Conservation (phyloP, 2,888 invertebrate species). For the Drosophila suboccidentalis region DNA sequence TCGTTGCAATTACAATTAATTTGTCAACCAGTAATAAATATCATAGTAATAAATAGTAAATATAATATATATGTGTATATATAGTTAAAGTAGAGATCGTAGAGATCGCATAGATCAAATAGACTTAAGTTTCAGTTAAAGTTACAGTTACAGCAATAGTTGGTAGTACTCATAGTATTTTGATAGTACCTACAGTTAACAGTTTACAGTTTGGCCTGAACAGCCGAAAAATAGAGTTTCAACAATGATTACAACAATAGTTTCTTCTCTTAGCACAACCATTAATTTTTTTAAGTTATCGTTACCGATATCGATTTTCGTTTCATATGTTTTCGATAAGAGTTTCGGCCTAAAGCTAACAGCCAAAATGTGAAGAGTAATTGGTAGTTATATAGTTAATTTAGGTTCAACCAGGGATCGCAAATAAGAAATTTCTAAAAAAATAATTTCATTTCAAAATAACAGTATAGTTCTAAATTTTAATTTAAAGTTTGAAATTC, state of each 20-base stretch:
- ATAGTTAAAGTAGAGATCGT: conserved; percentile 50
- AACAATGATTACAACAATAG: conserved; percentile 53
- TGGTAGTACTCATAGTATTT: conserved; percentile 28
- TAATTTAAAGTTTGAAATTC: too few relatives aligned
- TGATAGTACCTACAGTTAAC: conserved; percentile 44
- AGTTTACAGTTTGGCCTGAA: conserved; percentile 39
- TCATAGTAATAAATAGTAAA: conserved; percentile 28
- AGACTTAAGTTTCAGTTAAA: conserved; percentile 69
- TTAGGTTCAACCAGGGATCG: conserved; percentile 12
- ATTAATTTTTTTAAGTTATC: conserved; percentile 56
- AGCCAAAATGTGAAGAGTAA: conserved; percentile 64
- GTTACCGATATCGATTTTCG: conserved; percentile 39
- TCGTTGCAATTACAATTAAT: conserved; percentile 41
- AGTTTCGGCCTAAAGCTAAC: conserved; percentile 48
- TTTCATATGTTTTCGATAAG: conserved; percentile 37
- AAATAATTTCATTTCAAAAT: too few relatives aligned
- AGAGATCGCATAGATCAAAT: conserved; percentile 52
- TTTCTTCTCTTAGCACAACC: conserved; percentile 73
- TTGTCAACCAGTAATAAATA: conserved; percentile 35
- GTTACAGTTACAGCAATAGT: conserved; percentile 66
- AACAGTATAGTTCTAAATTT: too few relatives aligned
- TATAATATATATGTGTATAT: conserved; percentile 30
- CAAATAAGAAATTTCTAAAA: background rate
- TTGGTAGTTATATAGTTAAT: conserved; percentile 22
- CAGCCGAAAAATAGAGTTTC: conserved; percentile 57